Evolutionary conservation across 2,888 invertebrate genomes (phyloP).

Genomic region (Netelia inedita): DNA sequence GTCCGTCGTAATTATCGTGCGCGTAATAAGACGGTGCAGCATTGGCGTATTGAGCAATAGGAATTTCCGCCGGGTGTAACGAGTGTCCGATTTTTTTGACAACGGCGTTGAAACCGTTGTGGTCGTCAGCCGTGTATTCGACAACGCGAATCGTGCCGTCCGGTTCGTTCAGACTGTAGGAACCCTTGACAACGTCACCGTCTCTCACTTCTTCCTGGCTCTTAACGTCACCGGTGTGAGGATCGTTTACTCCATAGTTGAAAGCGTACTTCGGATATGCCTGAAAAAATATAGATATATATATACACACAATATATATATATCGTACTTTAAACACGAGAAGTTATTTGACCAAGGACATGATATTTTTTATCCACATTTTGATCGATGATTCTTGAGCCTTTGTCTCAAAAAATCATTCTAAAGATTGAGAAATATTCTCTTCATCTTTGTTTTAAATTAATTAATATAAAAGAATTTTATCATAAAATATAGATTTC

Average conservation of each 20-base stretch:
- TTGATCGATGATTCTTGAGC: background rate
- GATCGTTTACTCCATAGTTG: constrained; percentile 81
- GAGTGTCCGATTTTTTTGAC: constrained; percentile 81
- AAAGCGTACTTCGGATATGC: constrained; percentile 79
- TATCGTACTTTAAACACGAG: background rate
- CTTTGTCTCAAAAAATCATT: background rate
- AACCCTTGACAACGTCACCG: constrained; percentile 80
- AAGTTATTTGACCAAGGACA: background rate
- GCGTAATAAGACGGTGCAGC: constrained; percentile 54
- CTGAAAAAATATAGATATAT: constrained; percentile 67
- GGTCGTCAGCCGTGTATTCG: constrained; percentile 80
- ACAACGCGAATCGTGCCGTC: constrained; percentile 81
- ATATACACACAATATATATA: background rate
- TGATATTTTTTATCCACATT: background rate
- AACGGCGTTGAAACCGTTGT: constrained; percentile 81
- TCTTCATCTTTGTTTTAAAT: background rate
- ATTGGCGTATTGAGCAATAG: constrained; percentile 42
- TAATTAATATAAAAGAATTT: background rate
- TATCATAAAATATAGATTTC: too few species aligned
- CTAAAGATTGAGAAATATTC: background rate
- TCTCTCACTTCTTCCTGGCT: constrained; percentile 80
- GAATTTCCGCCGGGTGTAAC: constrained; percentile 72
- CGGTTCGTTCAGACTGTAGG: constrained; percentile 80
- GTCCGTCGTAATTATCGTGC: constrained; percentile 41
- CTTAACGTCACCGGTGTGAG: constrained; percentile 80